phyloP scores from a whole-genome alignment of 1,140 invertebrate species.

The Ooceraea biroi region DNA sequence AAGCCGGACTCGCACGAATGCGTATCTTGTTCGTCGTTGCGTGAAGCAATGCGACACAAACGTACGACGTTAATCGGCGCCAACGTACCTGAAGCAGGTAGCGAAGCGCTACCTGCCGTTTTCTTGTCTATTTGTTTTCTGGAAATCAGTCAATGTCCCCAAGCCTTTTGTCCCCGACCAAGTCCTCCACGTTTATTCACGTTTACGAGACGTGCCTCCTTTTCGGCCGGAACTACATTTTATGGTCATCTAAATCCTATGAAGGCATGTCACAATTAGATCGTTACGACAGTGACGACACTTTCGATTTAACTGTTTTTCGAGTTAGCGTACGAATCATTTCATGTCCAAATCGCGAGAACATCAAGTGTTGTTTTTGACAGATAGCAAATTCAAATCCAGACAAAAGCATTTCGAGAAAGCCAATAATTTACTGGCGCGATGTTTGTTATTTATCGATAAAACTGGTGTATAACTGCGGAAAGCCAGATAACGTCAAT shows the following conservation, averaged over 20 bases:
- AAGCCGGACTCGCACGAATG: constrained; percentile 39
- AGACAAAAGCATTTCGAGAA: constrained; percentile 19
- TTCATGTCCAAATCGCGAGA: not conserved
- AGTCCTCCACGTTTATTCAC: not conserved
- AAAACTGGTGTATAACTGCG: not conserved
- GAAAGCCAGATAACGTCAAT: constrained; percentile 16
- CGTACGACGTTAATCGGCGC: constrained; percentile 59
- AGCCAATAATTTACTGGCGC: constrained; percentile 30
- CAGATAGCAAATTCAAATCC: constrained; percentile 31
- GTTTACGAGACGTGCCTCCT: not conserved
- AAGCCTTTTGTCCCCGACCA: not conserved
- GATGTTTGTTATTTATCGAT: constrained; percentile 37
- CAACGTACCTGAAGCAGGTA: constrained; percentile 18
- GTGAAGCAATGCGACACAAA: constrained; percentile 78
- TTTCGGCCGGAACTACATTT: constrained; percentile 7
- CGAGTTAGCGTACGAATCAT: constrained; percentile 24
- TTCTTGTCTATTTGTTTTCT: no score
- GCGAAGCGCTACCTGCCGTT: constrained; percentile 1
- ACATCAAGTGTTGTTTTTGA: constrained; percentile 35
- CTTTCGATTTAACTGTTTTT: not conserved
- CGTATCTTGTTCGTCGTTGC: constrained; percentile 66
- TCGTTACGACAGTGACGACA: constrained; percentile 14
- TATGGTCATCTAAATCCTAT: constrained; percentile 16
- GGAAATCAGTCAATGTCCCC: constrained; percentile 14
- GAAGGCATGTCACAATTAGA: not conserved